Base-by-base conservation (phyloP, 2,113 vertebrate species). In the Antechinus flavipes region DNA sequence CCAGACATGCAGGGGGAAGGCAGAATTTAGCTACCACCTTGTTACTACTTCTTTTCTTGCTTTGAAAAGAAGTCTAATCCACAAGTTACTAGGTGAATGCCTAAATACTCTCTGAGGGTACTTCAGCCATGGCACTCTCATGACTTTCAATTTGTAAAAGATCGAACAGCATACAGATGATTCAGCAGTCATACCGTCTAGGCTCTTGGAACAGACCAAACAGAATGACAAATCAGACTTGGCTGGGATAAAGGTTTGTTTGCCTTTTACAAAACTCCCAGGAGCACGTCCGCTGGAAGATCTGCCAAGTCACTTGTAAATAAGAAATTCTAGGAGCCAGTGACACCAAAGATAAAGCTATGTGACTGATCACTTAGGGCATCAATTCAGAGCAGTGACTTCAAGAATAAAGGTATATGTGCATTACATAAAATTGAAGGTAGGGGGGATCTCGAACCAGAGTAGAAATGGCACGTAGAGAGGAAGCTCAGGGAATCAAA, bases 241-340 rank as follows among this genome's bases (percentile, higher is more conserved):
- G 61, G 25, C 3, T 61, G 0, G 53, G 54, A 54, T 56, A 3
- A 76, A 26, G n/a, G 6, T 84, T 84, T 84, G n/a, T 84, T 10
- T 76, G 19, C 47, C 47, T 89, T 58, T 46, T 0, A 16, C 7
- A 8, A n/a, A 9, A 5, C 19, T 2, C 50, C 26, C 6, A 1
- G 35, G 52, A 8, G 55, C 6, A 2, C 30, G n/a, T 52, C 90
- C 92, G 89, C 30, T 52, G 92, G 68, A 53, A 26, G 56, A 93
- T 35, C 0, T 46, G 76, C 95, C 96, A 95, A 96, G 1, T 3
- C 89, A 93, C 97, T 94, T 49, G 0, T 92, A 95, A 97, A 55
- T 92, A 35, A 94, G 90, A 95, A 95, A 16, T 53, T 89, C 0
- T 3, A 58, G 0, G 54, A 95, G 91, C 96, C 93, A 91, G 94